Conservation (phyloP, 2,888 invertebrate species). For the Lasioglossum oenotherae region DNA sequence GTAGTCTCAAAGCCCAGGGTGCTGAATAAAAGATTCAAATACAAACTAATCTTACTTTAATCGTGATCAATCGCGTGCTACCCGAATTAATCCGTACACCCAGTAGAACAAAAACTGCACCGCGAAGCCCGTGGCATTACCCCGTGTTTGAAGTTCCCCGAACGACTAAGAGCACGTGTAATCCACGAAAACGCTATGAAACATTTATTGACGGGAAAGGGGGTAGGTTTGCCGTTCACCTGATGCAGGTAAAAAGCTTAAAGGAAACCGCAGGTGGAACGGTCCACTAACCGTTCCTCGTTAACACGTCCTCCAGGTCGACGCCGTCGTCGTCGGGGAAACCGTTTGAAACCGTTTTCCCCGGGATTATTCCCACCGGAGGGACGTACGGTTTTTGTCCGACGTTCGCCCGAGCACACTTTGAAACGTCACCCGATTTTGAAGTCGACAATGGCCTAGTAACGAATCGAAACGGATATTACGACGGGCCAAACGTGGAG, state of each 20-base stretch:
- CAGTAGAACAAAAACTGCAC: neutral
- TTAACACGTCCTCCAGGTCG: slow-evolving; percentile 34
- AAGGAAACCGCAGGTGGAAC: slow-evolving; percentile 33
- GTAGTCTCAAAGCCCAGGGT: neutral
- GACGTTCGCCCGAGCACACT: slow-evolving; percentile 32
- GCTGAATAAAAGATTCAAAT: neutral
- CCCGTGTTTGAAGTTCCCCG: neutral
- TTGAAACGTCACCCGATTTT: slow-evolving; percentile 36
- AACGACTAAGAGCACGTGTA: neutral
- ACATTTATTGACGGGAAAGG: neutral
- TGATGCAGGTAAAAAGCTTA: slow-evolving; percentile 11
- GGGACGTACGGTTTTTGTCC: neutral
- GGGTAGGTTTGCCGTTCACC: neutral
- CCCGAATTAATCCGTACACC: neutral
- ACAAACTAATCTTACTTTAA: neutral
- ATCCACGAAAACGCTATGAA: slow-evolving; percentile 2
- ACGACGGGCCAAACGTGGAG: slow-evolving; percentile 7
- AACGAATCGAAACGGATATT: slow-evolving; percentile 58
- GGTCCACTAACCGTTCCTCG: slow-evolving; percentile 34
- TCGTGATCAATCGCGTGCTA: neutral
- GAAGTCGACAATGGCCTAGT: slow-evolving; percentile 38
- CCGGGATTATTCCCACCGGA: slow-evolving; percentile 25
- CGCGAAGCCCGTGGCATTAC: neutral
- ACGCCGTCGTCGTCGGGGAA: neutral
- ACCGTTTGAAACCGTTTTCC: slow-evolving; percentile 31